Evolutionary conservation across 2,888 invertebrate species (phyloP).

Genomic region (Spilarctia lutea): DNA sequence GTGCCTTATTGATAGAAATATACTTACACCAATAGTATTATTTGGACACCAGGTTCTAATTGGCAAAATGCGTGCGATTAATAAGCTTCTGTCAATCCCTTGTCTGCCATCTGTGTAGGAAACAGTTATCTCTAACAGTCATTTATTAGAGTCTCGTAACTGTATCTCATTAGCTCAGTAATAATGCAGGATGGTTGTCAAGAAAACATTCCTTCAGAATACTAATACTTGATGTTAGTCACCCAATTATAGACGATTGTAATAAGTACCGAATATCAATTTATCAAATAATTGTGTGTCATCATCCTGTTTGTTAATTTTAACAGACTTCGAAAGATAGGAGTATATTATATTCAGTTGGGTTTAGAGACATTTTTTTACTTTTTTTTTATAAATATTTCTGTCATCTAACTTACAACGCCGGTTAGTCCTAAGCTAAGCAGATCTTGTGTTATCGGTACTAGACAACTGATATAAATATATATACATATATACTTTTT

Average conservation of each 20-base stretch:
- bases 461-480: too few species aligned
- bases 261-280: background rate
- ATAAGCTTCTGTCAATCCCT: background rate
- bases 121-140: background rate
- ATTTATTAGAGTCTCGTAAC: constrained; percentile 5
- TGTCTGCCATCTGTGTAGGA: background rate
- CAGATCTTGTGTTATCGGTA: too few species aligned
- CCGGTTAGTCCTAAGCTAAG: too few species aligned
- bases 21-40: background rate
- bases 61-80: background rate
- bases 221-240: background rate
- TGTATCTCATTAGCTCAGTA: constrained; percentile 11
- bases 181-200: constrained; percentile 3
- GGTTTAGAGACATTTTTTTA: too few species aligned
- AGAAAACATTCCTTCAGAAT: constrained; percentile 1
- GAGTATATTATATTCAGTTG: too few species aligned
- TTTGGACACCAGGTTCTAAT: background rate
- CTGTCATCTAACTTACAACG: too few species aligned
- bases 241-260: background rate
- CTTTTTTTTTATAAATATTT: too few species aligned
- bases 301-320: too few species aligned
- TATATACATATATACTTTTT: too few species aligned
- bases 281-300: background rate
- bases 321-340: too few species aligned
- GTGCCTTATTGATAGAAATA: too few species aligned